A percentile compares a stretch with the other conserved stretches of the same genome.
phyloP scores from a whole-genome alignment of 2,888 invertebrate species.

The Eueremaeus valkanovi region DNA sequence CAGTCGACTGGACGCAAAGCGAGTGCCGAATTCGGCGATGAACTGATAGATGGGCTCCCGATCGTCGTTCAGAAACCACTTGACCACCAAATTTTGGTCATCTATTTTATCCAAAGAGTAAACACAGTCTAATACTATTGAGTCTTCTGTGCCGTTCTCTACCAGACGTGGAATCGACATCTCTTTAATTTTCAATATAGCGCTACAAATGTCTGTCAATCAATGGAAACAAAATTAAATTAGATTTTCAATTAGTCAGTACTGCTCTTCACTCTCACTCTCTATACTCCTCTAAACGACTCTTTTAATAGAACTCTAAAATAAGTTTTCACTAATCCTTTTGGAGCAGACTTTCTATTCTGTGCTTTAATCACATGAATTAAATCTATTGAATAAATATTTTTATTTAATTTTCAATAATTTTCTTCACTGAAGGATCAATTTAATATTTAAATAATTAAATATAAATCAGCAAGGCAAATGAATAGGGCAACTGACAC shows the following conservation, averaged over 20 bases:
- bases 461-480: too few species aligned
- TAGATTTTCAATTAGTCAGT: neutral
- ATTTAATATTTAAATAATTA: too few species aligned
- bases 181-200: conserved; percentile 44
- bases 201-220: conserved; percentile 32
- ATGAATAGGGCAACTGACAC: too few species aligned
- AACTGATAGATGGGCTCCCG: conserved; percentile 48
- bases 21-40: conserved; percentile 46
- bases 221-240: neutral
- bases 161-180: conserved; percentile 46
- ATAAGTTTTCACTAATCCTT: neutral
- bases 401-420: neutral
- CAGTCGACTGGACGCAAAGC: conserved; percentile 44
- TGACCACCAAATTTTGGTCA: conserved; percentile 46
- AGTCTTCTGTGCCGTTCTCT: conserved; percentile 47
- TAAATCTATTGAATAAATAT: conserved; percentile 4
- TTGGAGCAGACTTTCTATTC: neutral
- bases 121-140: conserved; percentile 47
- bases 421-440: too few species aligned
- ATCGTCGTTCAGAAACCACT: conserved; percentile 48
- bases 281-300: neutral
- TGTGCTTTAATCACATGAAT: neutral
- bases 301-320: too few species aligned
- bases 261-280: neutral
- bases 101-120: conserved; percentile 44